phyloP scores from a whole-genome alignment of 2,888 invertebrate species.

The Aphelenchoides bicaudatus region DNA sequence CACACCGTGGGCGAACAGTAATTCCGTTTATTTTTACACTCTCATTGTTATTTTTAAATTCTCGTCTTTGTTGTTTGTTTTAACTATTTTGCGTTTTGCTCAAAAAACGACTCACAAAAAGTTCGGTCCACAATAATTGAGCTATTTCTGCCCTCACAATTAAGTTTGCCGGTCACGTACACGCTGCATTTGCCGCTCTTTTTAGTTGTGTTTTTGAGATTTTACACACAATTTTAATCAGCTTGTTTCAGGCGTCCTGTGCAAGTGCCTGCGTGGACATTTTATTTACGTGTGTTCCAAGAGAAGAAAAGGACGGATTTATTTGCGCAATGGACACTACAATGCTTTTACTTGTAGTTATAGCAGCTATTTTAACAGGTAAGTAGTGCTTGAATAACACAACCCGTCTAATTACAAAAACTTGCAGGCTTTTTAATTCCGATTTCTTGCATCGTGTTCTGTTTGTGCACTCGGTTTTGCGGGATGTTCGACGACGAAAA shows the following conservation, averaged over 20 bases:
- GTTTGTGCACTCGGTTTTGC: slow-evolving; percentile 15
- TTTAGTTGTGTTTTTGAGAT: too few species aligned
- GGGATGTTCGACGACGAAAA: slow-evolving; percentile 16
- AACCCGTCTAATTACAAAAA: not conserved
- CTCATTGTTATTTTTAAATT: too few species aligned
- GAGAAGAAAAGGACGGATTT: not conserved
- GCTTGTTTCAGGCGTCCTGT: not conserved
- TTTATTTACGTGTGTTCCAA: not conserved
- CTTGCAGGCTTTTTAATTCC: slow-evolving; percentile 12
- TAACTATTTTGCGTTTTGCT: too few species aligned
- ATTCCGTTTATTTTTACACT: too few species aligned
- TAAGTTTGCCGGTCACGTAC: too few species aligned
- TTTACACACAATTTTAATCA: too few species aligned
- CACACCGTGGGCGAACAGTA: too few species aligned
- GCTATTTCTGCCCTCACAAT: too few species aligned
- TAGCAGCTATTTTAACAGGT: slow-evolving; percentile 15
- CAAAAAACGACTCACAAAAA: too few species aligned
- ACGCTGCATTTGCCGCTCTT: too few species aligned
- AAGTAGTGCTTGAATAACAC: not conserved
- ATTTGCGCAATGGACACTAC: slow-evolving; percentile 21
- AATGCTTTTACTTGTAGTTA: slow-evolving; percentile 10
- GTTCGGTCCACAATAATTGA: too few species aligned
- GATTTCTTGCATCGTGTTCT: slow-evolving; percentile 18
- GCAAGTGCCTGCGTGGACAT: not conserved
- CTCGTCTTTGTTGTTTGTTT: too few species aligned